phyloP scores from a whole-genome alignment of 2,113 vertebrate genomes.

The Oreochromis spilurus region DNA sequence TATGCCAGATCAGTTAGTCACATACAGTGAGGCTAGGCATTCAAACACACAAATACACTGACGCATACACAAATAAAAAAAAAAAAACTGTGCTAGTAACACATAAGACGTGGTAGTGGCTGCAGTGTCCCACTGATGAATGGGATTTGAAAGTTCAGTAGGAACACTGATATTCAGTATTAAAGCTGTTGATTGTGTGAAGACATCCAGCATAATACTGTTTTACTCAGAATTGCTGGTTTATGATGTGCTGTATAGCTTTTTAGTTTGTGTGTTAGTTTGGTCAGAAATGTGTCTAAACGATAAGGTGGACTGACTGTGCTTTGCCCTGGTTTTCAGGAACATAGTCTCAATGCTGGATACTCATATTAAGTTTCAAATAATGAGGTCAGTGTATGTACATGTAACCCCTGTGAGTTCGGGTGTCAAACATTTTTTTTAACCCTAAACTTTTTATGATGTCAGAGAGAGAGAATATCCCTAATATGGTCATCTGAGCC shows the following conservation, averaged over 20 bases:
- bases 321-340: background rate
- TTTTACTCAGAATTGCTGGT: background rate
- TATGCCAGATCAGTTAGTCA: constrained; percentile 9
- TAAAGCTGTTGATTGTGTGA: background rate
- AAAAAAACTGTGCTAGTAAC: background rate
- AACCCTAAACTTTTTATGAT: background rate
- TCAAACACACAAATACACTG: background rate
- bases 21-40: background rate
- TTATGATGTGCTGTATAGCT: background rate
- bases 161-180: background rate
- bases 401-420: background rate
- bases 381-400: background rate
- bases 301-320: background rate
- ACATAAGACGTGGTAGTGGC: no score
- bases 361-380: background rate
- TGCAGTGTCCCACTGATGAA: background rate
- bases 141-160: background rate
- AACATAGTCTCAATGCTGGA: background rate
- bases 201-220: background rate
- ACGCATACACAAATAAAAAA: background rate
- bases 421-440: background rate
- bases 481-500: background rate
- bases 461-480: background rate
- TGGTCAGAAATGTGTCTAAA: background rate
- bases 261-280: background rate